Percentiles rank a stretch among this genome's conserved stretches.
phyloP scores from a whole-genome alignment of 2,113 vertebrate species.

The Xerus inauris region DNA sequence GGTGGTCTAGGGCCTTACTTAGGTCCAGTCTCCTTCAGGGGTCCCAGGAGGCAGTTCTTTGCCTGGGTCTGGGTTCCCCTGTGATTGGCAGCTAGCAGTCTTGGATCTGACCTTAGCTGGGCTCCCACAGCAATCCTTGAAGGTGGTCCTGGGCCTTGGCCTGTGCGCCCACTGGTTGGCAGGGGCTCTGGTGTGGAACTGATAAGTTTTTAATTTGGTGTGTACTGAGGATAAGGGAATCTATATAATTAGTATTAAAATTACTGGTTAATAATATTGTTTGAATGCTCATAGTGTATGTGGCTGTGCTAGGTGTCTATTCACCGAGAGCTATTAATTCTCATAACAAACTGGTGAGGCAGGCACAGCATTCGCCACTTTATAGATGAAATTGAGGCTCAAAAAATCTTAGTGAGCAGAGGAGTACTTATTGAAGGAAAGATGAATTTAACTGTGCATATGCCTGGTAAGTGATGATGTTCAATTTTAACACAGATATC shows the following conservation, averaged over 20 bases:
- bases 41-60: too few species aligned
- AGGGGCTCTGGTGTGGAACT: too few species aligned
- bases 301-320: neutral
- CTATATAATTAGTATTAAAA: neutral
- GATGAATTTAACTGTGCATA: neutral
- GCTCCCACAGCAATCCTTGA: too few species aligned
- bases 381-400: neutral
- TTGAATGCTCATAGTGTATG: neutral
- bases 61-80: too few species aligned
- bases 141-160: too few species aligned
- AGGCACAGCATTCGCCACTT: neutral
- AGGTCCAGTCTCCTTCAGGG: too few species aligned
- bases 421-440: neutral
- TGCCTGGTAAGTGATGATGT: neutral
- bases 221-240: neutral
- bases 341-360: neutral
- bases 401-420: neutral
- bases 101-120: too few species aligned
- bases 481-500: neutral
- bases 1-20: too few species aligned
- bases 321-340: neutral
- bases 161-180: too few species aligned
- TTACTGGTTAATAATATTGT: neutral
- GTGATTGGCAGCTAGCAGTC: too few species aligned
- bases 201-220: neutral